phyloP scores from a whole-genome alignment of 2,888 invertebrate species.

The Encarsia formosa region DNA sequence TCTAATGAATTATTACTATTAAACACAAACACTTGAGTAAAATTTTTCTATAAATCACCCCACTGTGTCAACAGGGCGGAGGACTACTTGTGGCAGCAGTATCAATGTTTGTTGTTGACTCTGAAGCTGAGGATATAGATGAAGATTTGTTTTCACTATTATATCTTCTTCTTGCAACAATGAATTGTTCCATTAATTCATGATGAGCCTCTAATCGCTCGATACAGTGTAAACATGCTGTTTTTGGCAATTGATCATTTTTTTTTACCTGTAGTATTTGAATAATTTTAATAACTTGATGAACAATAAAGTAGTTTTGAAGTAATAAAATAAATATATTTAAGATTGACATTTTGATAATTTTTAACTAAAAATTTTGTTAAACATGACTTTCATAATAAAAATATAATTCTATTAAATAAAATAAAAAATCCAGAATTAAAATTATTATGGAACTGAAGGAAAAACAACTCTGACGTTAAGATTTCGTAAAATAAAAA shows the following conservation, averaged over 20 bases:
- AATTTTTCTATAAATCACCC: slow-evolving; percentile 5
- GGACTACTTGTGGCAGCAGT: slow-evolving; percentile 38
- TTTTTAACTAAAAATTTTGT: too few relatives aligned
- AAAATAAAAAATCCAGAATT: slow-evolving; percentile 3
- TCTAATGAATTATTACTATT: slow-evolving; percentile 23
- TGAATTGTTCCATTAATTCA: slow-evolving; percentile 53
- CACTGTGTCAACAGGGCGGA: slow-evolving; percentile 44
- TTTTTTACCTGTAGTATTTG: slow-evolving; percentile 46
- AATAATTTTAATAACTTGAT: too few relatives aligned
- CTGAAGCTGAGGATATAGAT: slow-evolving; percentile 31
- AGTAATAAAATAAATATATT: too few relatives aligned
- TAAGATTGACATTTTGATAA: too few relatives aligned
- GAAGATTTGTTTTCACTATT: slow-evolving; percentile 38
- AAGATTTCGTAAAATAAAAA: neutral
- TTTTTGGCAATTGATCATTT: slow-evolving; percentile 53
- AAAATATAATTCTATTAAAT: slow-evolving; percentile 1
- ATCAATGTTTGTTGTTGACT: slow-evolving; percentile 39
- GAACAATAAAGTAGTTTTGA: too few relatives aligned
- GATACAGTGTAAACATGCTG: slow-evolving; percentile 58
- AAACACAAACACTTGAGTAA: slow-evolving; percentile 25
- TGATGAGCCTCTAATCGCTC: slow-evolving; percentile 56
- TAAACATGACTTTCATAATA: too few relatives aligned
- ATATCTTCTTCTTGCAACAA: slow-evolving; percentile 46
- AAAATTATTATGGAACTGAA: neutral
- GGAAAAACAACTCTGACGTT: neutral